These are phyloP conservation scores for Sturnus vulgaris DNA, from an alignment of 2,113 vertebrate species.

Conservation along the genomic window DNA sequence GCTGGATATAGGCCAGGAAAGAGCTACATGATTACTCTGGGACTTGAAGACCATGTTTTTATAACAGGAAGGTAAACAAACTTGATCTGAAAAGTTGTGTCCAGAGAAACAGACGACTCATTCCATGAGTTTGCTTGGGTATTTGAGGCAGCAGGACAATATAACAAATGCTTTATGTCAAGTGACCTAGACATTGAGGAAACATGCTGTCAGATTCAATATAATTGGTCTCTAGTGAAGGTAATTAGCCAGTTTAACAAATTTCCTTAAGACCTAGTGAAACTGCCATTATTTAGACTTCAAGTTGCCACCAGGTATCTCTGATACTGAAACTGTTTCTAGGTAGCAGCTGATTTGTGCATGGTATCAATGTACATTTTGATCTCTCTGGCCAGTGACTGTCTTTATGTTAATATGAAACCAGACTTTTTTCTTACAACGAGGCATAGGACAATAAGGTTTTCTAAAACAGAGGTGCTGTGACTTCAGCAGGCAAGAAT, in stretches of 20 bases:
- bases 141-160: not conserved
- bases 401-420: not conserved
- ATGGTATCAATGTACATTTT: not conserved
- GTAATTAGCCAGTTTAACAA: not conserved
- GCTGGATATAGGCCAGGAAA: not conserved
- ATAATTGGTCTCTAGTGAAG: not conserved
- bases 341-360: not conserved
- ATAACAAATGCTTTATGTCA: not conserved
- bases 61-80: not conserved
- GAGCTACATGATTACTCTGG: accelerated
- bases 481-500: not conserved
- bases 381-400: not conserved
- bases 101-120: not conserved
- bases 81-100: not conserved
- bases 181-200: not conserved
- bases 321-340: not conserved
- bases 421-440: not conserved
- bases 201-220: not conserved
- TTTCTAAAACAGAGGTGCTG: not conserved
- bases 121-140: not conserved
- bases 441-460: not conserved
- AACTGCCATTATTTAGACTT: not conserved
- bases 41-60: not conserved
- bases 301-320: not conserved
- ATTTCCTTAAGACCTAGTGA: not conserved